Conservation (phyloP, 2,797 vertebrate genomes). For the Sebastolobus altivelis region DNA sequence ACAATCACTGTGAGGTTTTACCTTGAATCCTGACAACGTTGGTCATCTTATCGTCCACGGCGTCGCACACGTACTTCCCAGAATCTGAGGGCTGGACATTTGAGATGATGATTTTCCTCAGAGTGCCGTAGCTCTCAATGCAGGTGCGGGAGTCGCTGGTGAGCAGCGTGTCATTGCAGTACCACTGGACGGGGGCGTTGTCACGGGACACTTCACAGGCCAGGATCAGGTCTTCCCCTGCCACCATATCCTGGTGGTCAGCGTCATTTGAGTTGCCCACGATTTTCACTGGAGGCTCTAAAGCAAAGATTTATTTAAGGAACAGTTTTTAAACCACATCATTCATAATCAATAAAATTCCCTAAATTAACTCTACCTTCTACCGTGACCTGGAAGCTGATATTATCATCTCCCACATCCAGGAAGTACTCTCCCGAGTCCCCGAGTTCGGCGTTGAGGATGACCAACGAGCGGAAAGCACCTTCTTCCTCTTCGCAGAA, state of each 20-base stretch:
- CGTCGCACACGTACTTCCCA: constrained; percentile 93
- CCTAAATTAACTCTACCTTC: constrained; percentile 83
- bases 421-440: constrained; percentile 94
- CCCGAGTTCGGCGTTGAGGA: constrained; percentile 85
- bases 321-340: not conserved
- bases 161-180: constrained; percentile 90
- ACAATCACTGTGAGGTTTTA: constrained; percentile 60
- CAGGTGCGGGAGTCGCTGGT: constrained; percentile 79
- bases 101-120: constrained; percentile 88
- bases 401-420: constrained; percentile 89
- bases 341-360: not conserved
- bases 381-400: constrained; percentile 89
- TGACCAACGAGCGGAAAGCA: constrained; percentile 86
- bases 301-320: not conserved
- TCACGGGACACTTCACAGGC: constrained; percentile 89
- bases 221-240: constrained; percentile 90
- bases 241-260: constrained; percentile 82
- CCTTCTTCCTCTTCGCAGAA: constrained; percentile 92
- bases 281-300: constrained; percentile 90
- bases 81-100: constrained; percentile 84
- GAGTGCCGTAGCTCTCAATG: constrained; percentile 87
- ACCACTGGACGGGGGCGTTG: constrained; percentile 90
- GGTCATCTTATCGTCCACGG: constrained; percentile 89
- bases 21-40: constrained; percentile 90
- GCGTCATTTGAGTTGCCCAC: constrained; percentile 82